Conservation (phyloP, 2,113 vertebrate species). For the Mus spicilegus region DNA sequence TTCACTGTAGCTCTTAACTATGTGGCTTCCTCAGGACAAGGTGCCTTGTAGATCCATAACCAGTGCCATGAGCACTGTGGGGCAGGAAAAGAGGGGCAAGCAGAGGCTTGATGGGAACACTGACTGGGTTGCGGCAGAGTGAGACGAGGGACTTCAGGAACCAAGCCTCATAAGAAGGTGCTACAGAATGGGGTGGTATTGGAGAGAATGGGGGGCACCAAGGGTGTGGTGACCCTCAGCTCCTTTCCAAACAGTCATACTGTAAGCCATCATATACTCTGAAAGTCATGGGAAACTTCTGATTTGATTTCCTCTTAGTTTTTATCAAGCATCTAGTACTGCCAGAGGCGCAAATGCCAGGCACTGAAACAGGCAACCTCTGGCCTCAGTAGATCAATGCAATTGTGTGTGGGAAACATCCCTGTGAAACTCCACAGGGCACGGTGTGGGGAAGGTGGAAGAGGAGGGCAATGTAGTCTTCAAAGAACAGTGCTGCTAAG, state of each 20-base stretch:
- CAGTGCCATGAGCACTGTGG: neutral
- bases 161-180: neutral
- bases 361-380: neutral
- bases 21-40: neutral
- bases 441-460: neutral
- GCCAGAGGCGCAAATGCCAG: neutral
- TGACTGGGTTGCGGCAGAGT: neutral
- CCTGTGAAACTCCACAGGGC: neutral
- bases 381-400: neutral
- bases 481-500: constrained; percentile 43
- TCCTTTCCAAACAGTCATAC: neutral
- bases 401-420: neutral
- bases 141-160: neutral
- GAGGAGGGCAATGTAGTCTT: neutral
- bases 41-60: neutral
- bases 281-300: neutral
- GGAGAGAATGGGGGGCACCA: neutral
- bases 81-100: neutral
- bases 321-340: neutral
- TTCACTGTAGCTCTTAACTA: neutral
- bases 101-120: neutral
- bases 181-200: neutral
- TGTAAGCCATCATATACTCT: neutral
- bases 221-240: neutral
- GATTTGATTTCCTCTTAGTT: neutral